Base-by-base conservation (phyloP, 2,888 invertebrate species). In the Drosophila mayaguana region DNA sequence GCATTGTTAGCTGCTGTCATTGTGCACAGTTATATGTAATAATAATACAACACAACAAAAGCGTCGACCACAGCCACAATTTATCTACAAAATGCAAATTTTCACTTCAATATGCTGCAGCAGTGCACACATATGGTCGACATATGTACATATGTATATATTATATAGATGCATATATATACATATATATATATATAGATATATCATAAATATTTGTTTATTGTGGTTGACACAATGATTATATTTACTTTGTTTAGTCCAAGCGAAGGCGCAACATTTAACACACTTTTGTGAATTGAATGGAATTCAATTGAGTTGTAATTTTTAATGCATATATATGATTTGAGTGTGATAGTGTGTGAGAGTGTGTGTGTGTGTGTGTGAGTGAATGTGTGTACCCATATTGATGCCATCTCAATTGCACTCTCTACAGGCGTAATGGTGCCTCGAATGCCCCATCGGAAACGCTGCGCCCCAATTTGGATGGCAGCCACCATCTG, bases 401-500 rank as follows among this genome's bases (percentile, higher is more conserved):
- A n/a, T 40, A 62, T 32, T 79, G 38, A 65, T 63, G 64, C 11
- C 28, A 65, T 62, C 51, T 70, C 18, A 38, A 62, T 64, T 55
- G 50, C 65, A 67, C 69, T 76, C 40, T 80, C 67, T 70, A 75
- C 81, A 91, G 96, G 95, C 96, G 96, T 93, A 96, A 96, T 93
- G 96, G 96, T 78, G 95, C 95, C 60, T 94, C 95, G 78, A 95
- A 95, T 74, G 87, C 92, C 64, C 90, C 92, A 65, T 86, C 92
- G 67, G 93, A 93, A 83, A 84, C 92, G 66, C 83, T 92, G 80
- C 92, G 92, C 73, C 92, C 91, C 79, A 92, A 92, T 57, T 88
- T 93, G 80, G 92, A 92, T 77, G 93, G 93, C 79, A 92, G 92
- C 76, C 98, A 98, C 93, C 96, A 96, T 92, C 96, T 98, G 94